Base-by-base conservation (phyloP, 2,797 vertebrate genomes). In the Sphenopsis melanotis region DNA sequence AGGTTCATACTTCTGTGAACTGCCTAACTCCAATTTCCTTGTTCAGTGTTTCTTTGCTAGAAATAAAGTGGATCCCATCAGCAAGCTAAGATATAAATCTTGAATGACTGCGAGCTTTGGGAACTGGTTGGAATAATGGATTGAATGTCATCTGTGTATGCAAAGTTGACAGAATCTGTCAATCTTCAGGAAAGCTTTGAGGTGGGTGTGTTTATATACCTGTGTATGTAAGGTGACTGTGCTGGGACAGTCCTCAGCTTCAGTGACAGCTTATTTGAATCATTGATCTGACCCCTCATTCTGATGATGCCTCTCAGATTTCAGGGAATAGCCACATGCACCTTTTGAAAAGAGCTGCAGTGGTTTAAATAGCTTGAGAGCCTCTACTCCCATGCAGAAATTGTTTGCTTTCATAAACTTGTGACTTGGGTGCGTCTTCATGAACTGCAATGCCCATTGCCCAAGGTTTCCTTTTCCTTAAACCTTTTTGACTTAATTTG, bases 151-250 rank as follows among this genome's bases (percentile, higher is more conserved):
- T 71, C 85, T 78, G 17, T 55, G n/a, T 72, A 93, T 91, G 83
- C 69, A 88, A 94, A 94, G 89, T 61, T 93, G 91, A 88, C 89
- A 89, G 93, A 83, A 57, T 44, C n/a, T 90, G 93, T 94, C 95
- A 95, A 2, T 93, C 89, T 81, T 57, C 52, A 49, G 85, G 72
- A 75, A 61, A 81, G 69, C 76, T 96, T 88, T 86, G 93, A 86
- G 83, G 29, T 71, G 32, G 39, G 69, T 75, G 49, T 94, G 76
- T 91, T 95, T 91, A 50, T 65, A n/a, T 9, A 92, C n/a, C 46
- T 53, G 46, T 55, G 61, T 53, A 20, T 92, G 61, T 81, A 34
- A 65, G 57, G 53, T 69, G 57, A 27, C 61, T 46, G 68, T 49
- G 49, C 53, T 53, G 15, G 61, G 49, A 65, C 52, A 81, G 41